phyloP scores from a whole-genome alignment of 2,888 invertebrate genomes.

The Dryococelus australis region DNA sequence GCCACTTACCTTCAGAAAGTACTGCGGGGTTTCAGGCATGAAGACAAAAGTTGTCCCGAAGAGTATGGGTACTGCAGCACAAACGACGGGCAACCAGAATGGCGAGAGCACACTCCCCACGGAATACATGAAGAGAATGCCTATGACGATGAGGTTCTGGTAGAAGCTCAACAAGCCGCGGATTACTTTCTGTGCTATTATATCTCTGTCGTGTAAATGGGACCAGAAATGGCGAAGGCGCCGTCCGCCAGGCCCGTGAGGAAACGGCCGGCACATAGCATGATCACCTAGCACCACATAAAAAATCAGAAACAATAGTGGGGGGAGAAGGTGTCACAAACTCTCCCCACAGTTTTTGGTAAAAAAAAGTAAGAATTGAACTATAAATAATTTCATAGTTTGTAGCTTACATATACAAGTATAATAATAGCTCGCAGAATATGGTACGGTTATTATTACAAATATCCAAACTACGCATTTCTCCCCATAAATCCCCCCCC shows the following conservation, averaged over 20 bases:
- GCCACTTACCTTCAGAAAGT: slow-evolving; percentile 23
- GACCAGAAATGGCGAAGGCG: slow-evolving; percentile 82
- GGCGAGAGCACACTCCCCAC: slow-evolving; percentile 69
- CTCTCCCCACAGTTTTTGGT: too few species aligned
- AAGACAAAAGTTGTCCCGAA: slow-evolving; percentile 77
- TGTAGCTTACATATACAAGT: too few species aligned
- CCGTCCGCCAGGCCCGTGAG: slow-evolving; percentile 81
- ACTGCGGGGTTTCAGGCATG: slow-evolving; percentile 88
- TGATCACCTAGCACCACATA: slow-evolving; percentile 56
- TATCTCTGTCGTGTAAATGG: slow-evolving; percentile 87
- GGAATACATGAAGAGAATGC: slow-evolving; percentile 80
- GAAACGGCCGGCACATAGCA: slow-evolving; percentile 72
- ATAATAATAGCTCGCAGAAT: too few species aligned
- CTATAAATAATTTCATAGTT: too few species aligned
- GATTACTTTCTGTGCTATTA: slow-evolving; percentile 81
- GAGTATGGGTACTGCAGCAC: slow-evolving; percentile 70
- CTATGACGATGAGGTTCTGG: slow-evolving; percentile 84
- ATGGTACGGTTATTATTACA: too few species aligned
- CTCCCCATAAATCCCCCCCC: too few species aligned
- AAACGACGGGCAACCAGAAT: slow-evolving; percentile 70
- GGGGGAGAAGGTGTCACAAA: too few species aligned
- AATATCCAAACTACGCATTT: too few species aligned
- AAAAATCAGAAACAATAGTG: background rate
- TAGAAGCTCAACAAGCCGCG: slow-evolving; percentile 86
- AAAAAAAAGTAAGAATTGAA: too few species aligned